Conservation (phyloP, 2,113 vertebrate genomes). For the Syngnathus floridae region DNA sequence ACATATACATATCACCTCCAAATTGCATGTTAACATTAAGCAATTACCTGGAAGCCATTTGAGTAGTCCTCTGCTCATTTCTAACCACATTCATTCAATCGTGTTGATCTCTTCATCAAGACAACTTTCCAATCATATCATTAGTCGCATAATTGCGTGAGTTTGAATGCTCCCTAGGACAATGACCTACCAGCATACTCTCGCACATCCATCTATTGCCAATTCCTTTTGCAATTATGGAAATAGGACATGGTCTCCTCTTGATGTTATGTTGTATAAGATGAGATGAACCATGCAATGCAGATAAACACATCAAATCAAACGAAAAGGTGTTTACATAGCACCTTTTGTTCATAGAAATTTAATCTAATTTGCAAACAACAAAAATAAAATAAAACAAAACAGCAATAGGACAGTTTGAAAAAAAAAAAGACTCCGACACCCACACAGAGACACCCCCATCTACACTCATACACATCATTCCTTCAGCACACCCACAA, state of each 20-base stretch:
- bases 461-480: too few relatives aligned
- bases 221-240: conserved; percentile 15
- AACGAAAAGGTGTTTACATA: too few relatives aligned
- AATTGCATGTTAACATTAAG: conserved; percentile 34
- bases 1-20: conserved; percentile 5
- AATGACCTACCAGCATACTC: conserved; percentile 10
- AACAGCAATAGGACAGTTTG: too few relatives aligned
- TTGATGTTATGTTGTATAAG: not conserved
- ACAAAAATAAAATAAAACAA: too few relatives aligned
- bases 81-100: conserved; percentile 29
- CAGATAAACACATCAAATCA: too few relatives aligned
- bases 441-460: too few relatives aligned
- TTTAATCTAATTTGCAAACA: too few relatives aligned
- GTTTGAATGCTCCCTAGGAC: conserved; percentile 38
- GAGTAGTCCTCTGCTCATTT: conserved; percentile 26
- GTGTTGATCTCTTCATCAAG: conserved; percentile 38
- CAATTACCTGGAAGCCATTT: conserved; percentile 33
- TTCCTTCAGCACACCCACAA: too few relatives aligned
- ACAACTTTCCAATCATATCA: conserved; percentile 35
- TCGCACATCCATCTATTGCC: conserved; percentile 1
- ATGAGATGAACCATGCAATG: not conserved
- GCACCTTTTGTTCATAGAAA: too few relatives aligned
- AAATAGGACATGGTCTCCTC: not conserved
- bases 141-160: conserved; percentile 44
- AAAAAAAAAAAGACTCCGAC: too few relatives aligned